Percentiles rank a stretch among this genome's conserved stretches.
phyloP scores from a whole-genome alignment of 2,888 invertebrate genomes.

The Trachelus iudaicus region DNA sequence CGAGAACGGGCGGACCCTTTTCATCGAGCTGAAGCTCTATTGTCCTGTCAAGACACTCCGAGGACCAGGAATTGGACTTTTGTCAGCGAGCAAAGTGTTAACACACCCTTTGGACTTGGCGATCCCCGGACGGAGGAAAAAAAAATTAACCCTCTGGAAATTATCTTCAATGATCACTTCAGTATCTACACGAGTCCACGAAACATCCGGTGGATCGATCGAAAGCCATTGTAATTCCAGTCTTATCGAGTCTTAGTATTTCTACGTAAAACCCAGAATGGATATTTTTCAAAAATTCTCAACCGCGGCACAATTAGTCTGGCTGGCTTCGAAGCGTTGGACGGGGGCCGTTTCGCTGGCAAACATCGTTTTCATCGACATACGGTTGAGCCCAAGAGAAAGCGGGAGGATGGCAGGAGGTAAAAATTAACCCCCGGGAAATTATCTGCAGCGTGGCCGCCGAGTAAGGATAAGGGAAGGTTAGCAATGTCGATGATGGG shows the following conservation, averaged over 20 bases:
- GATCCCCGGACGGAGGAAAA: conserved; percentile 21
- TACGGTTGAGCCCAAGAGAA: conserved; percentile 19
- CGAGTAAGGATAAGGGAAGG: neutral
- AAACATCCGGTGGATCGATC: neutral
- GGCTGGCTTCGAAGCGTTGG: too few species aligned
- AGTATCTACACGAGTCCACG: neutral
- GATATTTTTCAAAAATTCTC: too few species aligned
- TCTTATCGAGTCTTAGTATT: too few species aligned
- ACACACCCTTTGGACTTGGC: conserved; percentile 48
- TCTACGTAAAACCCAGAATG: too few species aligned
- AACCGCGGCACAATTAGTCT: too few species aligned
- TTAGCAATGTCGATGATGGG: neutral
- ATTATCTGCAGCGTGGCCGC: neutral
- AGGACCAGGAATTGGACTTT: conserved; percentile 54
- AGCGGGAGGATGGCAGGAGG: neutral
- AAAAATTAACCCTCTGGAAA: conserved; percentile 59
- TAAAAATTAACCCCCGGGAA: neutral
- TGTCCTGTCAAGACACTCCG: conserved; percentile 29
- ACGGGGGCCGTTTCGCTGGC: conserved; percentile 23
- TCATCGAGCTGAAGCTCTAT: conserved; percentile 30
- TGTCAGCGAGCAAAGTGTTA: conserved; percentile 54
- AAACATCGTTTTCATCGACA: neutral
- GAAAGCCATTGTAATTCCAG: too few species aligned
- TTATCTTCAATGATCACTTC: conserved; percentile 34
- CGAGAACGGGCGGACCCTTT: conserved; percentile 28